phyloP scores from a whole-genome alignment of 2,888 invertebrate genomes.

The Parelbella ahira region DNA sequence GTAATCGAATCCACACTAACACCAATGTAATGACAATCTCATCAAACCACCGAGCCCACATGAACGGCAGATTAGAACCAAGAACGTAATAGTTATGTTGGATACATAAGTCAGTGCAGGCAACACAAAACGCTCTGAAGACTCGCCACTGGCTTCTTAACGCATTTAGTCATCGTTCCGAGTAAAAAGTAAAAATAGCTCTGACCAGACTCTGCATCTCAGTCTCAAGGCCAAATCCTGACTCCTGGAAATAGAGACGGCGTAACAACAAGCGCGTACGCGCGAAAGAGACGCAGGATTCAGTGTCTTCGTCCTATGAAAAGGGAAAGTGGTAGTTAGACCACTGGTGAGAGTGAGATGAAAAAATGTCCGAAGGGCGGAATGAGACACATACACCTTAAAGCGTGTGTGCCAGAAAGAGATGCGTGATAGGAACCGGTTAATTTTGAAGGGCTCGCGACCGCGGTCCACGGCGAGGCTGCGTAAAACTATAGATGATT shows the following conservation, averaged over 20 bases:
- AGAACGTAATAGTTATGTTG: too few species aligned
- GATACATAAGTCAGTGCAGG: conserved; percentile 27
- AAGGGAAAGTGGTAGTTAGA: conserved; percentile 77
- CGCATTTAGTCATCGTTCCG: conserved; percentile 76
- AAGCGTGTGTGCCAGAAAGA: conserved; percentile 35
- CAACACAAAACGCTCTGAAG: conserved; percentile 33
- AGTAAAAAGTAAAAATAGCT: conserved; percentile 78
- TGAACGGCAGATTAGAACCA: too few species aligned
- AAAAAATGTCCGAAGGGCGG: conserved; percentile 71
- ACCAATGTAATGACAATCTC: too few species aligned
- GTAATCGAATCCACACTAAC: too few species aligned
- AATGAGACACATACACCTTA: conserved; percentile 43
- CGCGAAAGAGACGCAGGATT: conserved; percentile 38
- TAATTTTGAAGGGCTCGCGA: conserved; percentile 75
- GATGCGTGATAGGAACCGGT: conserved; percentile 62
- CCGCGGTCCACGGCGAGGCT: conserved; percentile 61
- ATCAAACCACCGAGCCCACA: too few species aligned
- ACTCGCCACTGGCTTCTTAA: conserved; percentile 54
- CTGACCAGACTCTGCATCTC: conserved; percentile 66
- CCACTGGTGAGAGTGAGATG: conserved; percentile 75
- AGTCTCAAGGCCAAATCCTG: conserved; percentile 77
- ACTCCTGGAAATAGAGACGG: conserved; percentile 48
- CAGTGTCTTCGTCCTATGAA: conserved; percentile 78
- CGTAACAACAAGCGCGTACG: conserved; percentile 28
- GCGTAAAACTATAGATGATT: conserved; percentile 46